Conservation (phyloP, 2,113 vertebrate genomes). For the Trinectes maculatus region DNA sequence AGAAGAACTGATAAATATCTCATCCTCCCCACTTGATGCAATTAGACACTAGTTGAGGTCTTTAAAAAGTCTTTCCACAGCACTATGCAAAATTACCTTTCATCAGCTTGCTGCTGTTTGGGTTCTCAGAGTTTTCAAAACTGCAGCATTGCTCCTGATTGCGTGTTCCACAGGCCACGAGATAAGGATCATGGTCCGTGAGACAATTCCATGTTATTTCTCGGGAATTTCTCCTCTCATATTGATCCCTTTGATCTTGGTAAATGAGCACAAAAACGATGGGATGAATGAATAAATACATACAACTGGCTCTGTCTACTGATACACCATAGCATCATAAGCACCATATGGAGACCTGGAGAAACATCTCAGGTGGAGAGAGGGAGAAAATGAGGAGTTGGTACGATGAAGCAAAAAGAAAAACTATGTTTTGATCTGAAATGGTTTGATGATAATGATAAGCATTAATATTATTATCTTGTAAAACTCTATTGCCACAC, state of each 20-base stretch:
- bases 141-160: constrained; percentile 62
- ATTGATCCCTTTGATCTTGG: constrained; percentile 71
- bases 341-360: constrained; percentile 34
- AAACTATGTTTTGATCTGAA: constrained; percentile 37
- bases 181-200: constrained; percentile 65
- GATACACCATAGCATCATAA: constrained; percentile 54
- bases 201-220: constrained; percentile 72
- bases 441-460: constrained; percentile 33
- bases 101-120: constrained; percentile 53
- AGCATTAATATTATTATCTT: constrained; percentile 22
- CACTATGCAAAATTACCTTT: constrained; percentile 47
- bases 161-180: constrained; percentile 34
- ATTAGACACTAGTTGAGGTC: constrained; percentile 67
- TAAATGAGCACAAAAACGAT: constrained; percentile 68
- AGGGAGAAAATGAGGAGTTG: constrained; percentile 32
- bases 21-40: constrained; percentile 34
- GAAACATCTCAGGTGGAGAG: constrained; percentile 34
- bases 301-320: constrained; percentile 46
- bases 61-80: constrained; percentile 53
- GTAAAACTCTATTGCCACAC: not conserved
- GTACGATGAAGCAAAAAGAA: constrained; percentile 16
- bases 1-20: constrained; percentile 49
- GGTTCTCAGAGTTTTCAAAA: constrained; percentile 48
- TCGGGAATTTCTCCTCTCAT: constrained; percentile 59
- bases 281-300: constrained; percentile 71